Evolutionary conservation across 2,113 vertebrate genomes (phyloP), one percentile per base, ranked within the genome.

Genomic region (Naja naja): DNA sequence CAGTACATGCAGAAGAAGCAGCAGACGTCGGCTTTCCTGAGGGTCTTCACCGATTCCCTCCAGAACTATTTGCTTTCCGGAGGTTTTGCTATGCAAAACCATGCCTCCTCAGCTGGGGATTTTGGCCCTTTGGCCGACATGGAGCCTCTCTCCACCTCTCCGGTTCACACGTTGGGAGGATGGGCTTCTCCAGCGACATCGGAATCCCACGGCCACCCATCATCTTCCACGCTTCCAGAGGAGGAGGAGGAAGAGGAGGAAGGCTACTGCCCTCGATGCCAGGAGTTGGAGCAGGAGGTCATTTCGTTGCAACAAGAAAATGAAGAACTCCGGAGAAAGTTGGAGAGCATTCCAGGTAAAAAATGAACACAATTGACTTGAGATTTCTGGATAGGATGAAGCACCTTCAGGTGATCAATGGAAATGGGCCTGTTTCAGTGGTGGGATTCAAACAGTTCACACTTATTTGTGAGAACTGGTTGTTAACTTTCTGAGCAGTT

Each of bases 281-380:
- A 99, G 94, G 99, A 99, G 95, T 96, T 99, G 96, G 99, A 99
- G 95, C 99, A 99, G 96, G 99, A 99, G 97, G 99, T 99, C 90
- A 98, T 99, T 96, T 99, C 98, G 25, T 97, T 99, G 95, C 99
- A 99, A 96, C 99, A 99, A 97, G 99, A 99, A 97, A 99, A 99
- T 0, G 99, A 99, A 96, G 99, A 99, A 94, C 98, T 99, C 87
- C 98, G 99, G 92, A 98, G 98, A 95, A 99, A 99, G 94, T 93
- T 99, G 97, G 99, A 99, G 95, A 99, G 98, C 89, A 97, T 99
- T 94, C 99, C 99, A 99, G 99, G 99, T 52, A 52, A 52, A 52
- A 49, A 49, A 49, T 8, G 8, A 8, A 49, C 47, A 1, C 8
- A 7, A 49, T 49, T 9, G 47, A 49, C 47, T 49, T 49, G 47